These are phyloP conservation scores for Chymomyza amoena DNA, from an alignment of 2,888 invertebrate genomes.

Conservation along the genomic window DNA sequence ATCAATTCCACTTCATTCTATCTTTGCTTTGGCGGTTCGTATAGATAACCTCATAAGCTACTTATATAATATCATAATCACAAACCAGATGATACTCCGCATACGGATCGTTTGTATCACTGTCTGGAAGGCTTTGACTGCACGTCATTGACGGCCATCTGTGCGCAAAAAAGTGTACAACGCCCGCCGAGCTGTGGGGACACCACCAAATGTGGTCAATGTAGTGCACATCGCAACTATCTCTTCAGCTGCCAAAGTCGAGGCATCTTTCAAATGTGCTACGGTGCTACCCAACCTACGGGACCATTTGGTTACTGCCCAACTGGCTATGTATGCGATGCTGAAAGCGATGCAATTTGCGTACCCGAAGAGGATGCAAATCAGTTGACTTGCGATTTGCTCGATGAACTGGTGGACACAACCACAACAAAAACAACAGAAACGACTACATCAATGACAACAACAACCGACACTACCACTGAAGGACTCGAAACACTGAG, in stretches of 20 bases:
- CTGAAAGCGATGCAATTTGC: conserved; percentile 62
- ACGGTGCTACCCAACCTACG: conserved; percentile 65
- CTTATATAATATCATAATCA: not conserved
- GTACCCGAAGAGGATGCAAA: conserved; percentile 32
- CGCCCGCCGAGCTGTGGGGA: conserved; percentile 73
- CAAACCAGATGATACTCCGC: conserved; percentile 52
- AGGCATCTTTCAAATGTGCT: conserved; percentile 72
- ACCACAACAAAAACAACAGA: conserved; percentile 6
- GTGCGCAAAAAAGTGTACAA: conserved; percentile 61
- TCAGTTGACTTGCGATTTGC: conserved; percentile 65
- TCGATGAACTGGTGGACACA: conserved; percentile 40
- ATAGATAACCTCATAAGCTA: not conserved
- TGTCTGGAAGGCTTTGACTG: conserved; percentile 73
- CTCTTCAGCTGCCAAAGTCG: conserved; percentile 74
- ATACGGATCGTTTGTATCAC: conserved; percentile 59
- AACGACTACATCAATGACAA: not conserved
- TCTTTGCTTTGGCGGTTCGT: conserved; percentile 71
- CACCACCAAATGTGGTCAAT: conserved; percentile 70
- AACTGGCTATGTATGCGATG: conserved; percentile 63
- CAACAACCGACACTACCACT: not conserved
- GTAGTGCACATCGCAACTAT: conserved; percentile 71
- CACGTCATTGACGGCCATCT: conserved; percentile 66
- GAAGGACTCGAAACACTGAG: conserved; percentile 26
- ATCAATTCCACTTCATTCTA: conserved; percentile 74
- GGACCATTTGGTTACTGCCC: conserved; percentile 70